A percentile compares a stretch with the other conserved stretches of the same genome.
Conservation (phyloP, 30 jellyfish, hydroid and myxozoan genomes). For the Hydra vulgaris region DNA sequence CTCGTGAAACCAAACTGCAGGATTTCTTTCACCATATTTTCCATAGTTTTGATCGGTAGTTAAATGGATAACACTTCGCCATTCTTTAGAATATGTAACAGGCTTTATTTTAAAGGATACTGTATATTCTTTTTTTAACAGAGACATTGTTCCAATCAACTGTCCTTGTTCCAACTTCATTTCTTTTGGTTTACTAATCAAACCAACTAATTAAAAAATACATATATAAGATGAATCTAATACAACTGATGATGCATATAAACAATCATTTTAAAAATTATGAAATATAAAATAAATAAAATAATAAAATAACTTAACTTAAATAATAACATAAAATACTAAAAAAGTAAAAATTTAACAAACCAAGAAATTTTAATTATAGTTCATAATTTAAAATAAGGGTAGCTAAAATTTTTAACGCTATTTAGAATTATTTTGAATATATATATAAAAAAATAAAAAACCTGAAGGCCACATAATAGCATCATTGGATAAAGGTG, state of each 20-base stretch:
- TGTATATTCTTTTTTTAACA: neutral
- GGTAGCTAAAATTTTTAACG: no score
- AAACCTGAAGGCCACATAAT: neutral
- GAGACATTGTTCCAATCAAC: neutral
- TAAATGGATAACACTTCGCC: neutral
- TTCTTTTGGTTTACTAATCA: neutral
- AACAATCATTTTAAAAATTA: no score
- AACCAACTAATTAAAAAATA: neutral
- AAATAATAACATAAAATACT: no score
- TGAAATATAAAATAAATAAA: no score
- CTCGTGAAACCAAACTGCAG: constrained; percentile 2
- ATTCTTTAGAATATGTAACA: neutral
- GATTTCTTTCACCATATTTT: neutral
- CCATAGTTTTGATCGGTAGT: neutral
- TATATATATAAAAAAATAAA: no score
- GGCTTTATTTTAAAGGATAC: constrained; percentile 1
- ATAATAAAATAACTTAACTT: no score
- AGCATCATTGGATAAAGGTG: neutral
- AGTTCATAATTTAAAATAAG: no score
- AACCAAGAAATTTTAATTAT: no score
- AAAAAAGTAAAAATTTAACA: no score
- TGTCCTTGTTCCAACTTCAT: neutral
- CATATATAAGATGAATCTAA: no score
- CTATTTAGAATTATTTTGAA: neutral
- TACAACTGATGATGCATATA: no score